These are phyloP conservation scores for Champsocephalus gunnari DNA, from an alignment of 2,797 vertebrate species.

Conservation along the genomic window DNA sequence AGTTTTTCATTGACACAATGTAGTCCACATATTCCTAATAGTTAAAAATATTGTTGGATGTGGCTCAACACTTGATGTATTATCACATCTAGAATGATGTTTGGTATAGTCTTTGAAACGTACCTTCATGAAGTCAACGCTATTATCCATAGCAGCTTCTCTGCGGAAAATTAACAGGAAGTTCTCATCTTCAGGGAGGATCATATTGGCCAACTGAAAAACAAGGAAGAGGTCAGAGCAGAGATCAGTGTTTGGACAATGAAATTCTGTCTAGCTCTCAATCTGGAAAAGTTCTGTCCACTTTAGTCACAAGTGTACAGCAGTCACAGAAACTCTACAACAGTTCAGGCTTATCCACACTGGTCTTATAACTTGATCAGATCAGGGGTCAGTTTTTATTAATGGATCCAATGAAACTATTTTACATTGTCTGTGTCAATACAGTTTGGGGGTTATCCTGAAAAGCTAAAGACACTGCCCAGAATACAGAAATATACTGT, in stretches of 20 bases:
- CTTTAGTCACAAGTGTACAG: not conserved
- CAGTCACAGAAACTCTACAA: not conserved
- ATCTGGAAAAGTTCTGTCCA: not conserved
- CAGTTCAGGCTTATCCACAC: not conserved
- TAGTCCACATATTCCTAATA: not conserved
- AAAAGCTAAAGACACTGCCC: not conserved
- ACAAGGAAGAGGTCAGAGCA: conserved; percentile 18
- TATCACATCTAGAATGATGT: not conserved
- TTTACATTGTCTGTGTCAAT: not conserved
- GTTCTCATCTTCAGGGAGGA: conserved; percentile 94
- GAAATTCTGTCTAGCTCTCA: not conserved
- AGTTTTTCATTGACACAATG: not conserved
- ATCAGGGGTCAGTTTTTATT: not conserved
- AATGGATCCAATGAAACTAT: not conserved
- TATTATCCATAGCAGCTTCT: conserved; percentile 94
- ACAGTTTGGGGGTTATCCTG: not conserved
- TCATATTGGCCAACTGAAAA: conserved; percentile 91
- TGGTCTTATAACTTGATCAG: not conserved
- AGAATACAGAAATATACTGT: not conserved
- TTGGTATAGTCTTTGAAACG: not conserved
- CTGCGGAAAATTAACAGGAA: conserved; percentile 94
- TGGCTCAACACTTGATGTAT: no score
- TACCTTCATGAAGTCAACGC: conserved; percentile 97
- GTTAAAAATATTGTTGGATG: no score
- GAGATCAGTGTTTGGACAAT: conserved; percentile 4